Conservation (phyloP, 23 tunicate genomes). For the Aplidium turbinatum region DNA sequence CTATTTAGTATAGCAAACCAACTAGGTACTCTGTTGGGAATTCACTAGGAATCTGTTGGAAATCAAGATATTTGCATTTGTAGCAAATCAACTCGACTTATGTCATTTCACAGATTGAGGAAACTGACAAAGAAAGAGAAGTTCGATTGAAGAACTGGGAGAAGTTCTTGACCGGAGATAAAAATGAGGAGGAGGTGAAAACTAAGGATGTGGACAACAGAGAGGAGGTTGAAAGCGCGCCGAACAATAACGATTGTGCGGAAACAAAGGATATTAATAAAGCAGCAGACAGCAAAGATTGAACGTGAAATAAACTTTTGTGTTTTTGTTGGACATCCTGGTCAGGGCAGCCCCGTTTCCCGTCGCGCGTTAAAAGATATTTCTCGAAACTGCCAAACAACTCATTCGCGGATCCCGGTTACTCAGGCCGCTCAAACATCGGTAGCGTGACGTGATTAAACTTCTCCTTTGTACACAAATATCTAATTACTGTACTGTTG, state of each 20-base stretch:
- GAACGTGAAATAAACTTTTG: too few relatives aligned
- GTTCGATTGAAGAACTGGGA: slow-evolving; percentile 78
- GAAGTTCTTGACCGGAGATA: slow-evolving; percentile 43
- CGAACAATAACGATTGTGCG: background rate
- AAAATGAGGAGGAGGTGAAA: slow-evolving; percentile 21
- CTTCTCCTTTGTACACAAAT: too few relatives aligned
- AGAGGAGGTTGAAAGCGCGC: background rate
- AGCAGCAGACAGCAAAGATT: slow-evolving; percentile 15
- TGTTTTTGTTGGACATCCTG: too few relatives aligned
- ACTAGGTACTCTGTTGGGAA: too few relatives aligned
- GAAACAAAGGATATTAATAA: background rate
- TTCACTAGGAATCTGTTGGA: background rate
- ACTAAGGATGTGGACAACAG: background rate
- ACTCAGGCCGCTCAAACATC: too few relatives aligned
- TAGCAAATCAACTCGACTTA: background rate
- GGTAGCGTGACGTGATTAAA: too few relatives aligned
- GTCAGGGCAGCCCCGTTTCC: too few relatives aligned
- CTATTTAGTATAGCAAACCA: too few relatives aligned
- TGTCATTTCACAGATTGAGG: slow-evolving; percentile 47
- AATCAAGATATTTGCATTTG: background rate
- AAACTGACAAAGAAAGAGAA: slow-evolving; percentile 84
- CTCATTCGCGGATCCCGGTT: too few relatives aligned
- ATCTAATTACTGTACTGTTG: too few relatives aligned
- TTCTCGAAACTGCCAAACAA: too few relatives aligned
- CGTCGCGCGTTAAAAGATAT: too few relatives aligned